phyloP scores from a whole-genome alignment of 2,888 invertebrate genomes.

The Myopa tessellatipennis region DNA sequence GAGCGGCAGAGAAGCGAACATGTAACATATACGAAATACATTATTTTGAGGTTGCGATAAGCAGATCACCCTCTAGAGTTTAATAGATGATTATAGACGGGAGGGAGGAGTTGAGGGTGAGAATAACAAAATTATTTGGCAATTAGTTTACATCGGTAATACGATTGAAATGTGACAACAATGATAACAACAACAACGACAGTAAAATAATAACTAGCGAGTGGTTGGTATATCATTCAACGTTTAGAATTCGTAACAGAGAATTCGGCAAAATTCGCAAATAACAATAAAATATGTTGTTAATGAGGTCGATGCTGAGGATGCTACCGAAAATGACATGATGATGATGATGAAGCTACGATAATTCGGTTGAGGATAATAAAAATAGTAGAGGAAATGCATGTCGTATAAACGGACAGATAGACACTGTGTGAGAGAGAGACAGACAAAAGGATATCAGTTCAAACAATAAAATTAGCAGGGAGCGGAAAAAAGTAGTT shows the following conservation, averaged over 20 bases:
- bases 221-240: background rate
- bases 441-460: background rate
- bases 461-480: background rate
- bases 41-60: background rate
- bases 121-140: conserved; percentile 24
- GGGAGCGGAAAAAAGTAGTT: background rate
- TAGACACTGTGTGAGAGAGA: background rate
- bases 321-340: background rate
- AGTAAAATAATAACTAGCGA: no score
- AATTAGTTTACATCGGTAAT: conserved; percentile 28
- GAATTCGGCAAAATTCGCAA: background rate
- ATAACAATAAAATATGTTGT: conserved; percentile 18
- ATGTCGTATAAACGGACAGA: background rate
- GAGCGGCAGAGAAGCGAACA: background rate
- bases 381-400: background rate
- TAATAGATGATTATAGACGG: background rate
- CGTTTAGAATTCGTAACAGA: background rate
- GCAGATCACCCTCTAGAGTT: background rate
- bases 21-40: background rate
- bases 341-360: background rate
- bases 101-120: background rate
- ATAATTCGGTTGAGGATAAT: background rate
- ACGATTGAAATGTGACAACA: background rate
- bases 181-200: conserved; percentile 24
- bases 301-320: conserved; percentile 14